A percentile compares a stretch with the other conserved stretches of the same genome.
Evolutionary conservation across 2,797 vertebrate genomes (phyloP).

Genomic region (Galaxias olidus): DNA sequence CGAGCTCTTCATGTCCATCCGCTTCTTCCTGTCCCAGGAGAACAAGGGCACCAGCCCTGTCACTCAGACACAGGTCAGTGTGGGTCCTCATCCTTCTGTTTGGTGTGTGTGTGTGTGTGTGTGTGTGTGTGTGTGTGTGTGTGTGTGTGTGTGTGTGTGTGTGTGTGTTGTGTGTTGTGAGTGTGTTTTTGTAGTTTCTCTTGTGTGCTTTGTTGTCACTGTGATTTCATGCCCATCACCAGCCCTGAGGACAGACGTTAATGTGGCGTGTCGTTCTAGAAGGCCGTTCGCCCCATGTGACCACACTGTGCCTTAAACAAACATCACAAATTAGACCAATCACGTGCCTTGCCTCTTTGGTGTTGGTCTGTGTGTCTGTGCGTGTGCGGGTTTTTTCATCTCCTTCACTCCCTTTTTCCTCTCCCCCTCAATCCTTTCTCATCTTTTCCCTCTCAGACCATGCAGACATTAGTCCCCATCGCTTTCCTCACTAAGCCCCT

Average conservation of each 20-base stretch:
- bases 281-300: no score
- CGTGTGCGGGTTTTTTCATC: not conserved
- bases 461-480: not conserved
- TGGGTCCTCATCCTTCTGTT: not conserved
- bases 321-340: slow-evolving; percentile 46
- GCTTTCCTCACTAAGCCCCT: not conserved
- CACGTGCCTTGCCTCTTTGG: slow-evolving; percentile 30
- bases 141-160: not conserved
- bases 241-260: no score
- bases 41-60: slow-evolving; percentile 86
- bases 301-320: no score
- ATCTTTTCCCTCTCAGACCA: not conserved
- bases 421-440: not conserved
- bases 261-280: no score
- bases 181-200: not conserved
- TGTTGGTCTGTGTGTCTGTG: not conserved
- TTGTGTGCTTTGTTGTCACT: not conserved
- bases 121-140: slow-evolving; percentile 11
- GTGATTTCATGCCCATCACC: slow-evolving; percentile 45
- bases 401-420: not conserved
- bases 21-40: slow-evolving; percentile 96
- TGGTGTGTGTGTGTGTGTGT: not conserved
- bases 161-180: not conserved
- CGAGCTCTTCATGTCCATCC: slow-evolving; percentile 96
- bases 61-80: slow-evolving; percentile 88